Base-by-base conservation (phyloP, 1,140 invertebrate species). In the Neuroterus valhalla region DNA sequence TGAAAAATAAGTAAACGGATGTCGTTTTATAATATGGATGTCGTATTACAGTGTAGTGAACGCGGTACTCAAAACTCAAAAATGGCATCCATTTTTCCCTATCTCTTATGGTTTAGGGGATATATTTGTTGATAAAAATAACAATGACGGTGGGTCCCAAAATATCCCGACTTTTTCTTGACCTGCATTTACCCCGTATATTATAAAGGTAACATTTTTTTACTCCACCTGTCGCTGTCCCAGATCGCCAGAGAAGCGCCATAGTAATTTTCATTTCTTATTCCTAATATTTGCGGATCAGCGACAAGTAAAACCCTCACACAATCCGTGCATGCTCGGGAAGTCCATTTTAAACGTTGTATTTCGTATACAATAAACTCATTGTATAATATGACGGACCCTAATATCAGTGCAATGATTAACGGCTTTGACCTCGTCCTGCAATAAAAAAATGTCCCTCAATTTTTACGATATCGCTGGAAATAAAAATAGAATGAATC, bases 261-360 rank as follows among this genome's bases (percentile, higher is more conserved):
- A 82, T 81, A 92, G 88, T 80, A 92, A 88, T 81, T 89, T 87
- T 96, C 95, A 88, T 94, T 92, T 66, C 92, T 86, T 77, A 95
- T 92, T 2, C 96, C 97, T 78, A 97, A 92, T 76, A 98, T 94
- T 89, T 98, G 97, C 23, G 97, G 96, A 90, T 98, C 97, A n/a
- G 96, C 96, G 50, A 98, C 95, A 31, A 98, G 90, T 21, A 98
- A 87, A 44, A 98, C 90, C 76, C 92, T 93, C 1, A 93, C 92
- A 83, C 94, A 95, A 62, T 92, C 90, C 44, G 85, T 80, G 79
- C 93, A 94, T 43, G 91, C 82, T 70, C 92, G 79, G 5, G 84
- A 74, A 12, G 89, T 82, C 93, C 93, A 94, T 62, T 89, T 90
- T 44, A 89, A 85, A n/a, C 88, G 89, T 81, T 93, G 91, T 50